A percentile compares a stretch with the other conserved stretches of the same genome.
These are phyloP conservation scores for Mustelus asterias DNA, from an alignment of 2,113 vertebrate genomes.

Conservation along the genomic window DNA sequence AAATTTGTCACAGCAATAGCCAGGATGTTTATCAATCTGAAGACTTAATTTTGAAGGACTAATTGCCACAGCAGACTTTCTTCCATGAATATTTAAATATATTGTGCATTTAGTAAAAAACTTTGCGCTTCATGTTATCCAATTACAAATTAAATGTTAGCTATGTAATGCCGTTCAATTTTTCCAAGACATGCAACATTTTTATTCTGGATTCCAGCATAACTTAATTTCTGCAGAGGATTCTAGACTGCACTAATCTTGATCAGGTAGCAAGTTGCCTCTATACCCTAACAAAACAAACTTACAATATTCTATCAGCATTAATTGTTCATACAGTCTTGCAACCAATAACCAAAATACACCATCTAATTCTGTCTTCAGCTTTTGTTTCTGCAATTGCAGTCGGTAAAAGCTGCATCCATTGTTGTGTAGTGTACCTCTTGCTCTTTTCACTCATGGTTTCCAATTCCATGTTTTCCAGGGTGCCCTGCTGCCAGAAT, in stretches of 20 bases:
- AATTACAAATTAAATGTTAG: neutral
- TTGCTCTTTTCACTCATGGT: neutral
- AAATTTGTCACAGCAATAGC: neutral
- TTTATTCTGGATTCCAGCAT: neutral
- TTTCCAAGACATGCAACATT: neutral
- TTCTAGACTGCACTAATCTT: neutral
- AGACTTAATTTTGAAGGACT: neutral
- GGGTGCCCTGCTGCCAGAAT: neutral
- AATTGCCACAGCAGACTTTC: neutral
- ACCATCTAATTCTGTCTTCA: neutral
- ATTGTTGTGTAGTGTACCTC: neutral
- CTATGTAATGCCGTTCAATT: neutral
- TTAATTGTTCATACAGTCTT: neutral
- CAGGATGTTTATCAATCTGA: neutral
- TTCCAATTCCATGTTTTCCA: neutral
- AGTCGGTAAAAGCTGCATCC: neutral
- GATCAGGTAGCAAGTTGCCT: neutral
- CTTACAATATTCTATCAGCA: neutral
- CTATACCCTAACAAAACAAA: neutral
- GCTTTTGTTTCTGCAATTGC: neutral
- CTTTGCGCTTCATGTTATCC: neutral
- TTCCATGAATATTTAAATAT: neutral
- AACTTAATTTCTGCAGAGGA: neutral
- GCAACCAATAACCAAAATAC: neutral
- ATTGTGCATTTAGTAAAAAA: neutral